Percentiles rank a stretch among this genome's conserved stretches.
Conservation (phyloP, 64 coral and sea anemone species). For the Exaiptasia diaphana region DNA sequence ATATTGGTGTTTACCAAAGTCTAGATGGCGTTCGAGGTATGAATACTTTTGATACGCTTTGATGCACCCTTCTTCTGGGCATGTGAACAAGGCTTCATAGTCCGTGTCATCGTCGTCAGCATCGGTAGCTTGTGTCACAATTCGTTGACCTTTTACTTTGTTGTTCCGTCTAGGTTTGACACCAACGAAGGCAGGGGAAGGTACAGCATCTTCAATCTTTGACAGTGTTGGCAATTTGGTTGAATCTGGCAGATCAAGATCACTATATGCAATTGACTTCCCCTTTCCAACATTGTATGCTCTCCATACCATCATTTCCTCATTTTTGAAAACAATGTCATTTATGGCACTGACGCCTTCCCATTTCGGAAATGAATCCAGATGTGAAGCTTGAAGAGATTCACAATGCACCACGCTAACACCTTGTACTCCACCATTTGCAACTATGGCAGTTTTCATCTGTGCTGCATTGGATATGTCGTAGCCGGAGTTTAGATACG, state of each 20-base stretch:
- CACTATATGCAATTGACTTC: not conserved
- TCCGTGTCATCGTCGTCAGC: conserved; percentile 15
- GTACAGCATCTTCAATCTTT: not conserved
- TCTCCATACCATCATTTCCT: not conserved
- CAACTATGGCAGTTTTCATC: not conserved
- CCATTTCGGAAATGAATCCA: not conserved
- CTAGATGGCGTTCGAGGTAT: conserved; percentile 49
- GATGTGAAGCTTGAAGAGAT: not conserved
- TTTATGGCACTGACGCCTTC: conserved; percentile 23
- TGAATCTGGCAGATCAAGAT: not conserved
- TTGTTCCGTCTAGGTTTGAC: not conserved
- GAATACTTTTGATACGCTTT: conserved; percentile 52
- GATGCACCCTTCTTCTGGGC: conserved; percentile 59
- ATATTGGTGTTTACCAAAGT: conserved; percentile 25
- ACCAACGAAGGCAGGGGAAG: not conserved
- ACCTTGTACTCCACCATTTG: not conserved
- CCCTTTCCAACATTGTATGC: conserved; percentile 28
- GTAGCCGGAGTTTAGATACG: not conserved
- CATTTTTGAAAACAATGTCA: conserved; percentile 10
- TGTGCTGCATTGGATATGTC: not conserved
- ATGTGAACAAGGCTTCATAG: conserved; percentile 36
- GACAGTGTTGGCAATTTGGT: not conserved
- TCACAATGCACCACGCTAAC: not conserved
- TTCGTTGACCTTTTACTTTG: not conserved
- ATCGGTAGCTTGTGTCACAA: not conserved